Conservation (phyloP, 2,797 vertebrate species). For the Urocyon cinereoargenteus region DNA sequence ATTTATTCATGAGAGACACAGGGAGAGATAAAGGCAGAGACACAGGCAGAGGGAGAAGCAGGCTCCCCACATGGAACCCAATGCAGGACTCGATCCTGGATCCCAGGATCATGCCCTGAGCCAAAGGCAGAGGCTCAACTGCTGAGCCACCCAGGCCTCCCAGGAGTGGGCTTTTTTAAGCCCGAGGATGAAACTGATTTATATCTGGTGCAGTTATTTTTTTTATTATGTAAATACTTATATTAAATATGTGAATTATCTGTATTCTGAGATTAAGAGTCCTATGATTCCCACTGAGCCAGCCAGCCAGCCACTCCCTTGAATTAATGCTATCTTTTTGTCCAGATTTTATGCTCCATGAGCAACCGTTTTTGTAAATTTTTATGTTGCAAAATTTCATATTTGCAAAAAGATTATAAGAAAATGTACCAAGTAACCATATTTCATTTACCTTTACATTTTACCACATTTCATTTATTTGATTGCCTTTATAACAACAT, state of each 20-base stretch:
- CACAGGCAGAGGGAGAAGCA: too few species aligned
- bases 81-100: too few species aligned
- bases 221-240: neutral
- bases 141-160: too few species aligned
- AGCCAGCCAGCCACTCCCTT: neutral
- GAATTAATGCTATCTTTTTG: neutral
- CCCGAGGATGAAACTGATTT: neutral
- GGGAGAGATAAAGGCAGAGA: too few species aligned
- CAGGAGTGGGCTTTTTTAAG: neutral
- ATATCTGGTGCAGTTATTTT: conserved; percentile 6
- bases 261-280: neutral
- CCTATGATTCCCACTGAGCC: neutral
- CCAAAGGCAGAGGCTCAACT: too few species aligned
- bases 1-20: too few species aligned
- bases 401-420: neutral
- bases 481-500: neutral
- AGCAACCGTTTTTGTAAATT: neutral
- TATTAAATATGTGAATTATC: neutral
- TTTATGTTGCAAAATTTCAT: conserved; percentile 42
- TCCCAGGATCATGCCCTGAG: too few species aligned
- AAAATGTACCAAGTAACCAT: neutral
- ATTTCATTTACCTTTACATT: neutral
- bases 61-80: too few species aligned
- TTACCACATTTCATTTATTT: neutral
- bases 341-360: neutral